These are phyloP conservation scores for Pangasianodon hypophthalmus DNA, from an alignment of 2,113 vertebrate genomes.

Conservation along the genomic window DNA sequence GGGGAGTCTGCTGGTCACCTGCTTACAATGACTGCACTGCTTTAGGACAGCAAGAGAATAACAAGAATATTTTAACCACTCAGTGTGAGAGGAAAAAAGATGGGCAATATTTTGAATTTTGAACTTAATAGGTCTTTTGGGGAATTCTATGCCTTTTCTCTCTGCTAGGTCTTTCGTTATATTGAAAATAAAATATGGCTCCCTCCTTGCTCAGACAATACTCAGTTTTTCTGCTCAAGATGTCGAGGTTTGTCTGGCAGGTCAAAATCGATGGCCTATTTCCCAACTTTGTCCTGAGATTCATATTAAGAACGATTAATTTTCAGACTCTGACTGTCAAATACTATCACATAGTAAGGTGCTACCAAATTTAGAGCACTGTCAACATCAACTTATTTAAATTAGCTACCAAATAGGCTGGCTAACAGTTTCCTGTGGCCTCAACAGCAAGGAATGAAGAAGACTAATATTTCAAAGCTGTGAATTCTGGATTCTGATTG, in stretches of 20 bases:
- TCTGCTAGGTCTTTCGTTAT: background rate
- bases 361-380: background rate
- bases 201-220: background rate
- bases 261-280: background rate
- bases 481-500: background rate
- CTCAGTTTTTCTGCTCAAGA: background rate
- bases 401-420: background rate
- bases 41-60: background rate
- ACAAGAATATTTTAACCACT: background rate
- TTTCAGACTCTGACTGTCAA: background rate
- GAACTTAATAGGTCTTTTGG: background rate
- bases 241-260: too few species aligned
- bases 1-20: background rate
- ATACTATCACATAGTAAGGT: background rate
- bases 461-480: background rate
- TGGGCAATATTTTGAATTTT: background rate
- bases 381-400: background rate
- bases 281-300: background rate
- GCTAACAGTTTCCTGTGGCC: background rate
- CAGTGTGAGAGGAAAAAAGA: background rate
- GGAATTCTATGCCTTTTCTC: background rate
- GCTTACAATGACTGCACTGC: conserved; percentile 3
- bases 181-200: background rate
- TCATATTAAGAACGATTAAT: background rate
- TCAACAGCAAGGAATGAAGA: background rate